Conservation (phyloP, 2,797 vertebrate species). For the Pteropus rufus region DNA sequence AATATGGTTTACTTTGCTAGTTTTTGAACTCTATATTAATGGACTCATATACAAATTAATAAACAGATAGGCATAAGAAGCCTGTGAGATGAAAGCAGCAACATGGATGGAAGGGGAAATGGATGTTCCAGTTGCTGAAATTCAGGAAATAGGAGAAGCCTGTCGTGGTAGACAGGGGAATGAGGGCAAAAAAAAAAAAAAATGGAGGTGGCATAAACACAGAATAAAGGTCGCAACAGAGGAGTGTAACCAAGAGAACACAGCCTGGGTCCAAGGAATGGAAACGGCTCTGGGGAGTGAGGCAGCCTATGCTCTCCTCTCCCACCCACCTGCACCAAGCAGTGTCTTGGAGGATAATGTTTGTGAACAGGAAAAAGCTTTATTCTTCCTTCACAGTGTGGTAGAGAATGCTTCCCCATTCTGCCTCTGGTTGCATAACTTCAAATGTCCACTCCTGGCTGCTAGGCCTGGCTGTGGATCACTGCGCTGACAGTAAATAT, state of each 20-base stretch:
- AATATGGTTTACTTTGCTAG: not conserved
- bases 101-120: not conserved
- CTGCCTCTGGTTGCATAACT: not conserved
- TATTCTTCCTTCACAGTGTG: not conserved
- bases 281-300: too few species aligned
- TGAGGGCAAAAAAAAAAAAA: not conserved
- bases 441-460: not conserved
- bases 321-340: too few species aligned
- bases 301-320: not conserved
- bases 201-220: not conserved
- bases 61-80: not conserved
- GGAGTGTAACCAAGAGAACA: not conserved
- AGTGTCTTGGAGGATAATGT: not conserved
- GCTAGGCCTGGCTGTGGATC: not conserved
- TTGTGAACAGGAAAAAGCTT: not conserved
- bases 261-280: not conserved
- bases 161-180: rapidly evolving
- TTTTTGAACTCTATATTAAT: not conserved
- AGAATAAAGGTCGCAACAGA: not conserved
- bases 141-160: not conserved
- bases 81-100: not conserved
- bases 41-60: not conserved
- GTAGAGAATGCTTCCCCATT: not conserved
- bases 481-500: too few species aligned
- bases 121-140: not conserved